A percentile compares a stretch with the other conserved stretches of the same genome.
Conservation (phyloP, 2,113 vertebrate genomes). For the Ptilonorhynchus violaceus region DNA sequence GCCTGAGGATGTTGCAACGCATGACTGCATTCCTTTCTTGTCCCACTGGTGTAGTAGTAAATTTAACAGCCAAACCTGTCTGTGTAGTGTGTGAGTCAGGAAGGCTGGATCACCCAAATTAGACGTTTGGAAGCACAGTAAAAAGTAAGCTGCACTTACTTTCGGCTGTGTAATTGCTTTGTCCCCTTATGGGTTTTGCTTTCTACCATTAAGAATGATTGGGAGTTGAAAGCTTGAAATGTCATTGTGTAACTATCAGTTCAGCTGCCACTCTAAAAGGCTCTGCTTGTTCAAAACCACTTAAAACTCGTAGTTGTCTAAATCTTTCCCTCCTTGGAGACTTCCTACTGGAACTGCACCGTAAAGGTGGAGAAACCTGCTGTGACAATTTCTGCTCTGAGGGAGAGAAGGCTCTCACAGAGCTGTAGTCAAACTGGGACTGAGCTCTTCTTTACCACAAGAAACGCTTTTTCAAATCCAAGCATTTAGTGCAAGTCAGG, state of each 20-base stretch:
- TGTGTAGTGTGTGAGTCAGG: not conserved
- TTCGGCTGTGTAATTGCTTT: not conserved
- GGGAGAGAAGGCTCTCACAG: not conserved
- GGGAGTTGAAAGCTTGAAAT: slow-evolving; percentile 31
- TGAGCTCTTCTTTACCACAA: not conserved
- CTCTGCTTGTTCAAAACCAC: slow-evolving; percentile 15
- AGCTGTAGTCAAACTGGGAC: not conserved
- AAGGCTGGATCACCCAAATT: not conserved
- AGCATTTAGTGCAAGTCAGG: not conserved
- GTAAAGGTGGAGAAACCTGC: not conserved
- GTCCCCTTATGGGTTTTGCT: slow-evolving; percentile 43
- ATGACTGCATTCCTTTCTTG: not conserved
- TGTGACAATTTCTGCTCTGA: not conserved
- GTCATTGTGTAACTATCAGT: not conserved
- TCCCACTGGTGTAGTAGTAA: not conserved
- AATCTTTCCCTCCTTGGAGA: slow-evolving; percentile 2
- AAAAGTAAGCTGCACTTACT: not conserved
- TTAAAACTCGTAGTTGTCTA: slow-evolving; percentile 21
- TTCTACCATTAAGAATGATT: not conserved
- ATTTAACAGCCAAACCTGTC: not conserved
- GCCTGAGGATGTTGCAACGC: not conserved
- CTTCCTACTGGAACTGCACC: not conserved
- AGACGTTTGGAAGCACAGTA: not conserved
- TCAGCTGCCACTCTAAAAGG: not conserved
- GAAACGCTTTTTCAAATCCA: not conserved